Base-by-base conservation (phyloP, 2,113 vertebrate genomes). In the Trochalopteron elliotii region DNA sequence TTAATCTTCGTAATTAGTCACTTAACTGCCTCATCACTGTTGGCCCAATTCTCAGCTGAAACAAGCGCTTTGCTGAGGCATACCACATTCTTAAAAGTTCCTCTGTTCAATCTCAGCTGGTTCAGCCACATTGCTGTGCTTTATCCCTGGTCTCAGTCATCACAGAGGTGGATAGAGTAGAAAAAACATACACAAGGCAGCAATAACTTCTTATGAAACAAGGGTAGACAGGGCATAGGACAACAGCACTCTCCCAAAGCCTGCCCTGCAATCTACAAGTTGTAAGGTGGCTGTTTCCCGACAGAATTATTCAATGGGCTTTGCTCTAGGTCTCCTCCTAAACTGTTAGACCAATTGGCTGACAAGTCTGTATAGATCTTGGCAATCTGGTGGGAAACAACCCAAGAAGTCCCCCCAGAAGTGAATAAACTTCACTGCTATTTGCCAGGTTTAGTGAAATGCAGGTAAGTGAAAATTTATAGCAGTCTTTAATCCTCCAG, bases 1-100 rank as follows among this genome's bases (percentile, higher is more conserved):
- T 91, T 89, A 80, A 59, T 93, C 44, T 80, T 91, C 49, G 75
- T 74, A 83, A 53, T 79, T 75, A 89, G 39, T 85, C 75, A 67
- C 31, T 84, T 79, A 75, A 88, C 19, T 37, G 23, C 64, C 35
- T 91, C 53, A 59, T 55, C 91, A 72, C 25, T 37, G 23, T 16
- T 89, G 81, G 83, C 44, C 63, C 76, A 89, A 68, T 80, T 85
- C 57, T 64, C 83, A 68, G 63, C 30, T 37, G 44, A 42, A 76
- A 68, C 3, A 0, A 91, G 44, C 39, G 24, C 52, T 90, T 13
- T 40, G 59, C 57, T 68, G 30, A 87, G 40, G 27, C 9, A 74
- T 8, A 44, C 18, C 14, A 27, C 3, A 13, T 10, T 83, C 67
- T 49, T 70, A 44, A 30, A 74, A 40, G n/a, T 63, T 74, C 45